Evolutionary conservation across 2,797 vertebrate species (phyloP), one percentile per base, ranked within the genome.

Genomic region (Dermochelys coriacea): DNA sequence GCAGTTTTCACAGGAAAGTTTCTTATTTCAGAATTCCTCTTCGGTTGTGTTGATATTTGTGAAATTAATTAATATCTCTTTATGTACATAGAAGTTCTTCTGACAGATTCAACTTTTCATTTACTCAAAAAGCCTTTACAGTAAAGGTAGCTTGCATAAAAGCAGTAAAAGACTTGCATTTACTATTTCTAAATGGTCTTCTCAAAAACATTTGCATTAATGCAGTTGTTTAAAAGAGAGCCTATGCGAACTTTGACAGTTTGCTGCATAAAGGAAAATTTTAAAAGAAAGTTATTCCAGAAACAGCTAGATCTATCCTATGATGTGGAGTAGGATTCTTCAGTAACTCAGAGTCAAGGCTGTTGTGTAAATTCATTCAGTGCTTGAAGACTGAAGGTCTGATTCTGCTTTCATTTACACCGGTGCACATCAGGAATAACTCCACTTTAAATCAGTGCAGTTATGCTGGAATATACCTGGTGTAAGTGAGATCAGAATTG

Each of bases 121-220:
- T 91, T 95, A 37, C 77, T 94, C 75, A 16, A 59, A 84, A 68
- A 91, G 18, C 77, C 10, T 29, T 14, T 86, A 80, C 86, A 91
- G 82, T 90, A 89, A 93, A 95, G 87, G 89, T 81, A 95, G 25
- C 92, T 51, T 96, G 83, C 74, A 89, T 52, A 82, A 92, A 87
- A 89, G 19, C 5, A 31, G 74, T 41, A 52, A 52, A 54, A 94
- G 88, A 59, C 47, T 87, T 82, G 11, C 78, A 91, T 93, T 87
- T 18, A 25, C 29, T 52, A 31, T 61, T 81, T 89, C 74, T 94
- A 61, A 91, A 85, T 71, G n/a, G 89, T 94, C 37, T 86, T 81
- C 51, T 95, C 31, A 96, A 79, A 96, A 93, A 88, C 84, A 82
- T 83, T 93, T 93, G 7, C 45, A 88, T 87, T 91, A 86, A 93